Conservation (phyloP, 2,113 vertebrate genomes). For the Saccopteryx leptura region DNA sequence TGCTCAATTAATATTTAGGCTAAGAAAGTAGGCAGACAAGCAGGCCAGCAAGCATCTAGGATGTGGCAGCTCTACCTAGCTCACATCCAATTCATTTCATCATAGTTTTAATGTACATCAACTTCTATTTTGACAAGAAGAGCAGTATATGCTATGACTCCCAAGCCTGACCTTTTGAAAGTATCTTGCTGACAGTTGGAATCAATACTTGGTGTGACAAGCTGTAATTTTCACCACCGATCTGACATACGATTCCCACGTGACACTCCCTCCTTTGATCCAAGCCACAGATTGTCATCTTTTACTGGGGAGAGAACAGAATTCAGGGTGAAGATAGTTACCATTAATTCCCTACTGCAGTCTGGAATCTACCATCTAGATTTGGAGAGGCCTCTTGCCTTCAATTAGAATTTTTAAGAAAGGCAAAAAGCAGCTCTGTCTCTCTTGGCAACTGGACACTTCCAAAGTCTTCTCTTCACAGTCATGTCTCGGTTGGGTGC, state of each 20-base stretch:
- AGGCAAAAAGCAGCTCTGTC: neutral
- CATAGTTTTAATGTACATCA: neutral
- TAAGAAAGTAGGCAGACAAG: neutral
- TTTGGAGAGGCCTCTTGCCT: neutral
- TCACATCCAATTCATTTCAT: neutral
- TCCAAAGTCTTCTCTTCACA: neutral
- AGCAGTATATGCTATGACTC: conserved; percentile 1
- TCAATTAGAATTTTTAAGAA: neutral
- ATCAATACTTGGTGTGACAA: conserved; percentile 64
- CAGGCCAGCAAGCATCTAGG: neutral
- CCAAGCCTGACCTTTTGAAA: conserved; percentile 65
- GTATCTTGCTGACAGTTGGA: conserved; percentile 63
- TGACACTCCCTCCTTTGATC: neutral
- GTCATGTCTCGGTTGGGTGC: neutral
- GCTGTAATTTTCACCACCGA: conserved; percentile 57
- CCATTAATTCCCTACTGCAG: neutral
- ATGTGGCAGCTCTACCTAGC: neutral
- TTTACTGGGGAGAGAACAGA: neutral
- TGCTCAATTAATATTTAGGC: neutral
- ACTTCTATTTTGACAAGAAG: fast-evolving
- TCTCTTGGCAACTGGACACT: neutral
- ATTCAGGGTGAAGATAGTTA: neutral
- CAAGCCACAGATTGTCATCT: neutral
- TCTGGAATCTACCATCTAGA: neutral
- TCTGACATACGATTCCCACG: conserved; percentile 54